Evolutionary conservation across 2,888 invertebrate genomes (phyloP), one percentile per base, ranked within the genome.

Genomic region (Leptopilina syphax): DNA sequence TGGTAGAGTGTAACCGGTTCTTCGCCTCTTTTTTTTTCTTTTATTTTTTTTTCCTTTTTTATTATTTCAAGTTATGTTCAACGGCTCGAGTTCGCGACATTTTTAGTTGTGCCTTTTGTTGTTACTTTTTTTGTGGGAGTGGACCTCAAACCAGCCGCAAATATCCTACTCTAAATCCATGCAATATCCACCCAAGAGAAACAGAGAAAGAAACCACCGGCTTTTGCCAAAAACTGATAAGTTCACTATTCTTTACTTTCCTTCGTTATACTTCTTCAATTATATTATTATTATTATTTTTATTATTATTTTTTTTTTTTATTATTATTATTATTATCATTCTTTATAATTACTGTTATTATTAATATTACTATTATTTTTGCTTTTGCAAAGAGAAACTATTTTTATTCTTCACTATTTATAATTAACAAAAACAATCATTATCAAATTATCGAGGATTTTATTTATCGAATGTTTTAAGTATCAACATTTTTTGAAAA

Each of bases 1-100:
- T 85, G 88, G 88, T 85, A 88, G 63, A 63, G 87, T 85, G 84
- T 82, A 89, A 90, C 90, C 90, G 90, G 90, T 90, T 88, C 85
- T 83, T 82, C 82, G 81, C 80, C 82, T 85, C 54, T 73, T 34
- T 73, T 73, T 70, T 70, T 73, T 50, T 10, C 50, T 88, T 84
- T 83, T 82, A 81, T 81, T 79, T 85, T 54, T 73, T 18, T 18
- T 18, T 18, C 18, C 18, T 18, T 34, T 73, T 57, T 73, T 70
- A 54, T 73, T 73, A 54, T 57, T 34, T 9, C 73, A 73, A 73
- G 73, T 73, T 73, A 57, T 73, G 73, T 73, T 73, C 57, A 73
- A 73, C 54, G 73, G 57, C 44, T 65, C 77, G 77, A 65, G 77
- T 77, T 77, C 18, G 65, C 65, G 65, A 77, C 77, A 65, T 77